A percentile compares a stretch with the other conserved stretches of the same genome.
Evolutionary conservation across 2,888 invertebrate genomes (phyloP).

Genomic region (Ernsta delagoae): DNA sequence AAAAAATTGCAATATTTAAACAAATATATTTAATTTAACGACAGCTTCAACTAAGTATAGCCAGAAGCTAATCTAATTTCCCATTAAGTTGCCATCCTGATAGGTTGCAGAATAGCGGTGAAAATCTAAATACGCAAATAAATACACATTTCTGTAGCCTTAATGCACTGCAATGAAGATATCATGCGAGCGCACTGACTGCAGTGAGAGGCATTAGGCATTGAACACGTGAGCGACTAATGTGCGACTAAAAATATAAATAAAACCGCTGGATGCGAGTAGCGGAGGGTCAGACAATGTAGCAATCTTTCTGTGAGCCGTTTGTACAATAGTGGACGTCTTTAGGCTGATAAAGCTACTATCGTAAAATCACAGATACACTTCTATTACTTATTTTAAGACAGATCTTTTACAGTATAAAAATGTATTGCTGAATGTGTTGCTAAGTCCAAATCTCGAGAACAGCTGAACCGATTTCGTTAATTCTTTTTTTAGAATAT

Average conservation of each 20-base stretch:
- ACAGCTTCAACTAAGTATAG: neutral
- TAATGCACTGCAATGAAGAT: conserved; percentile 41
- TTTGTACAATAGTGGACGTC: too few species aligned
- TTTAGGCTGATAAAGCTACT: too few species aligned
- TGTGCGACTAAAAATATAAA: neutral
- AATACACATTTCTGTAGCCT: conserved; percentile 36
- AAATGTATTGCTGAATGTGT: too few species aligned
- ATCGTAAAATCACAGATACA: too few species aligned
- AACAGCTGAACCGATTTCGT: too few species aligned
- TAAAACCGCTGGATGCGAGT: neutral
- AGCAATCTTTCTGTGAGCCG: too few species aligned
- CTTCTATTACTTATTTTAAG: too few species aligned
- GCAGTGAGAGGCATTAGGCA: conserved; percentile 12
- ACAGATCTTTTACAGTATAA: too few species aligned
- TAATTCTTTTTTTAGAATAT: too few species aligned
- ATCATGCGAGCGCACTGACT: conserved; percentile 30
- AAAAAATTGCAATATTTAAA: too few species aligned
- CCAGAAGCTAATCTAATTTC: conserved; percentile 60
- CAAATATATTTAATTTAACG: neutral
- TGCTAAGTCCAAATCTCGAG: too few species aligned
- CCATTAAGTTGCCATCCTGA: conserved; percentile 62
- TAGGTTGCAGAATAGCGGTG: conserved; percentile 64
- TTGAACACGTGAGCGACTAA: neutral
- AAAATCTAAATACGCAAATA: conserved; percentile 52
- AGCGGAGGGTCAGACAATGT: neutral